Evolutionary conservation across 2,888 invertebrate species (phyloP), one percentile per base, ranked within the genome.

Genomic region (Caenorhabditis drosophilae): DNA sequence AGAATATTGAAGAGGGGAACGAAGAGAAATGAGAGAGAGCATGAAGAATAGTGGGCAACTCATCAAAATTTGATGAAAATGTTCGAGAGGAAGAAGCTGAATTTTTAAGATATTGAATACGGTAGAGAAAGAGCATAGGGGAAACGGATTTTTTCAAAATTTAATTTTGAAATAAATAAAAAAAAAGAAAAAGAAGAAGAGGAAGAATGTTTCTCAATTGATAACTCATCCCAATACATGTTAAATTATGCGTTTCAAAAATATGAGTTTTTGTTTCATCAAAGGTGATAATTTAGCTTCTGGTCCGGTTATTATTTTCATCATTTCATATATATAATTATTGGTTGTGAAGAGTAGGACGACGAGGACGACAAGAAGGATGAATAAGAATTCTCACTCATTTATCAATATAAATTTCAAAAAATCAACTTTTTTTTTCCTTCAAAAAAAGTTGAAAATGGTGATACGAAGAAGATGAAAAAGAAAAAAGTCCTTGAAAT

Each of bases 31-130:
- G n/a, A n/a, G n/a, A n/a, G n/a, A n/a, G n/a, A n/a, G n/a, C n/a
- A n/a, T n/a, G n/a, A n/a, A n/a, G n/a, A 26, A 11, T 31, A 22
- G 15, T 38, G 38, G 16, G 12, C 16, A 60, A 54, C 60, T 60
- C 60, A 60, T 60, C 60, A 54, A 54, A 60, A 60, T 60, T 60
- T 60, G 60, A 60, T 60, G 60, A 50, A 31, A 16, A 42, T 18
- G 25, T 18, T 22, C 4, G n/a, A n/a, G 36, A 16, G n/a, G 36
- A 42, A 25, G 2, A 42, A 23, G 9, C 12, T 15, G 9, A 40
- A 40, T 11, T 6, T n/a, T n/a, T n/a, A n/a, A n/a, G n/a, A n/a
- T n/a, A n/a, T 9, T 2, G 23, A 23, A 25, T 12, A 42, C 22
- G 20, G 42, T 20, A 40, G 40, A 7, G 7, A 22, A 18, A 4